Conservation (phyloP, 37 sponge, comb jelly and placozoan genomes). For the Lycopodina hypogea region DNA sequence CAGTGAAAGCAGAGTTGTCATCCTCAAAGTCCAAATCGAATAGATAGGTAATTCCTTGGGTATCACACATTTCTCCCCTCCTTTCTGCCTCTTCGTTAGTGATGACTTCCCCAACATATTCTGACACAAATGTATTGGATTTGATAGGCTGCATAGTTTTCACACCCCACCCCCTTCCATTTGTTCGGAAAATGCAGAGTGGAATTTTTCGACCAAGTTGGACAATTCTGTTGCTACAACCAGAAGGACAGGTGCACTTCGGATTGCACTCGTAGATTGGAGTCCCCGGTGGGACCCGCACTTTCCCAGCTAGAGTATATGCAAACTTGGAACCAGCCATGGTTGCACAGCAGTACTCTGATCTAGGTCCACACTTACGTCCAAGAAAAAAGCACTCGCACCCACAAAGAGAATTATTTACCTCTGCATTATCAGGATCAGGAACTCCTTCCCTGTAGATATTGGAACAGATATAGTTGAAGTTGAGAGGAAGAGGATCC, state of each 20-base stretch:
- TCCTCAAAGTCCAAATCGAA: conserved; percentile 89
- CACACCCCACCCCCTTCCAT: conserved; percentile 85
- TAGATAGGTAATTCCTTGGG: conserved; percentile 78
- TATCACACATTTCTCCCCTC: conserved; percentile 61
- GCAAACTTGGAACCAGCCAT: conserved; percentile 45
- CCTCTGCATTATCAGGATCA: conserved; percentile 17
- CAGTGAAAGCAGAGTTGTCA: conserved; percentile 62
- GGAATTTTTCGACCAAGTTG: conserved; percentile 72
- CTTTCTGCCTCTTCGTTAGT: conserved; percentile 83
- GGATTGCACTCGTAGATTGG: conserved; percentile 89
- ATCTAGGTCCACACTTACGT: conserved; percentile 28
- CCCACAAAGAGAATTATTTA: conserved; percentile 7
- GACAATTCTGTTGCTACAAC: conserved; percentile 81
- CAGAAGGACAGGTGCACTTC: conserved; percentile 65
- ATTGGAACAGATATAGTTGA: conserved; percentile 48
- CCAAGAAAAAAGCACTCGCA: conserved; percentile 37
- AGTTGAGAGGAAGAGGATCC: conserved; percentile 14
- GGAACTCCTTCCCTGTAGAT: conserved; percentile 36
- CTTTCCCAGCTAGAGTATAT: conserved; percentile 50
- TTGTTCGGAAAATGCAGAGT: conserved; percentile 77
- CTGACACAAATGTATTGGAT: conserved; percentile 74
- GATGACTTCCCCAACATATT: conserved; percentile 92
- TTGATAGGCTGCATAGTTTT: conserved; percentile 54
- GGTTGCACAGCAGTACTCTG: conserved; percentile 61
- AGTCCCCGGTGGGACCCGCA: conserved; percentile 10